Conservation (phyloP, 2,113 vertebrate species). For the Sander vitreus region DNA sequence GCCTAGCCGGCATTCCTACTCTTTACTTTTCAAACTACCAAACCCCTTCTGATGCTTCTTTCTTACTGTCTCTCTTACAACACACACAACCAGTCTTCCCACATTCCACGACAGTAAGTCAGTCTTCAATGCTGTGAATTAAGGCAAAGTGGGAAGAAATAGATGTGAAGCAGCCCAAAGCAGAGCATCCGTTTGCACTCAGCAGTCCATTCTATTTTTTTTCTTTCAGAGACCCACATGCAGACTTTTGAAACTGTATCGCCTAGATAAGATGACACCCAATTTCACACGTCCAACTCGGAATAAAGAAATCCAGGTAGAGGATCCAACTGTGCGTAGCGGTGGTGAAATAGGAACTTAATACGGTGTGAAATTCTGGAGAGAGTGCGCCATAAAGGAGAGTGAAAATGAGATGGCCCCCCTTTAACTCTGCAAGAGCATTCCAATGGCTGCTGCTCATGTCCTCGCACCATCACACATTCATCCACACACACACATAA, state of each 20-base stretch:
- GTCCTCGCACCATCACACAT: conserved; percentile 67
- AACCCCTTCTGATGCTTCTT: conserved; percentile 46
- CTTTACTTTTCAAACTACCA: conserved; percentile 59
- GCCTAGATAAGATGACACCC: conserved; percentile 51
- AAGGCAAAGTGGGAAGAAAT: conserved; percentile 32
- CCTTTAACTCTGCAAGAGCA: conserved; percentile 66
- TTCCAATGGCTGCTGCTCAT: conserved; percentile 74
- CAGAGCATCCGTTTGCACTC: neutral
- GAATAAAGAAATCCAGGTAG: conserved; percentile 72
- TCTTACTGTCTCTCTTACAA: conserved; percentile 59
- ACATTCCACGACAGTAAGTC: conserved; percentile 78
- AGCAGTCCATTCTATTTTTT: neutral
- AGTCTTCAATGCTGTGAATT: conserved; percentile 34
- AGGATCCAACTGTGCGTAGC: conserved; percentile 64
- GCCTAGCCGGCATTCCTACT: conserved; percentile 59
- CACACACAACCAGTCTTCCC: conserved; percentile 80
- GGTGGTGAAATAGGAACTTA: conserved; percentile 75
- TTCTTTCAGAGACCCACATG: conserved; percentile 19
- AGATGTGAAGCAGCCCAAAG: neutral
- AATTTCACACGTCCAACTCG: conserved; percentile 63
- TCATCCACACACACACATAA: conserved; percentile 24
- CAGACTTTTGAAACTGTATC: conserved; percentile 67
- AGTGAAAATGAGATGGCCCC: conserved; percentile 72
- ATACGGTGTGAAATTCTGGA: conserved; percentile 76
- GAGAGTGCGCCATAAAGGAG: conserved; percentile 56